Conservation (phyloP, 1,140 invertebrate genomes). For the Hesperophylax magnus region DNA sequence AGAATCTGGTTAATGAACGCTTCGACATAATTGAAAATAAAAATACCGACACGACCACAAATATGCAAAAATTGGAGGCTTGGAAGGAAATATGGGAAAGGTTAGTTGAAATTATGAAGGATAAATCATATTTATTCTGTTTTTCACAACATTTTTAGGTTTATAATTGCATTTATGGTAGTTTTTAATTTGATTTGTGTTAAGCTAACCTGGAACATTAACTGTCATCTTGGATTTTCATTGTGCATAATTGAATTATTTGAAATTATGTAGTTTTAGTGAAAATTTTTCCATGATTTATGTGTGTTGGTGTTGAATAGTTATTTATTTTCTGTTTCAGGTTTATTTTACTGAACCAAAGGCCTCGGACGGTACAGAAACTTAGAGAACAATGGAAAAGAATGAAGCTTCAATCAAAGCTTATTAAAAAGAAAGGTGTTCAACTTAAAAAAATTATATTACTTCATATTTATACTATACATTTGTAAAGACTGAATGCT, state of each 20-base stretch:
- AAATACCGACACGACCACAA: conserved; percentile 51
- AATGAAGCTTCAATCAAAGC: conserved; percentile 52
- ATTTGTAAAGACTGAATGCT: no score
- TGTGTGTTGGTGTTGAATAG: not conserved
- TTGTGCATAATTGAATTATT: not conserved
- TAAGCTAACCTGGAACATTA: no score
- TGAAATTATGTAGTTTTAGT: not conserved
- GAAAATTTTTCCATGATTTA: not conserved
- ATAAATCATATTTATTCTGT: no score
- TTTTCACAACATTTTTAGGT: no score
- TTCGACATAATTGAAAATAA: conserved; percentile 52
- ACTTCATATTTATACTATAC: no score
- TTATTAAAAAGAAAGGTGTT: conserved; percentile 50
- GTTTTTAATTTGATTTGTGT: no score
- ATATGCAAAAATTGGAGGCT: conserved; percentile 54
- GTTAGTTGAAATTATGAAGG: not conserved
- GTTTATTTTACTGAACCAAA: conserved; percentile 52
- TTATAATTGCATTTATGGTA: no score
- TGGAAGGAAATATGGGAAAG: conserved; percentile 56
- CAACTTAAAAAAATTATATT: not conserved
- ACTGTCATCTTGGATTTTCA: no score
- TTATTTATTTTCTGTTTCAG: conserved; percentile 30
- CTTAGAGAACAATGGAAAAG: conserved; percentile 55
- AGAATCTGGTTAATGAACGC: conserved; percentile 45
- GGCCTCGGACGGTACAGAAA: conserved; percentile 55